phyloP scores from a whole-genome alignment of 2,888 invertebrate species.

The Trichogramma evanescens region DNA sequence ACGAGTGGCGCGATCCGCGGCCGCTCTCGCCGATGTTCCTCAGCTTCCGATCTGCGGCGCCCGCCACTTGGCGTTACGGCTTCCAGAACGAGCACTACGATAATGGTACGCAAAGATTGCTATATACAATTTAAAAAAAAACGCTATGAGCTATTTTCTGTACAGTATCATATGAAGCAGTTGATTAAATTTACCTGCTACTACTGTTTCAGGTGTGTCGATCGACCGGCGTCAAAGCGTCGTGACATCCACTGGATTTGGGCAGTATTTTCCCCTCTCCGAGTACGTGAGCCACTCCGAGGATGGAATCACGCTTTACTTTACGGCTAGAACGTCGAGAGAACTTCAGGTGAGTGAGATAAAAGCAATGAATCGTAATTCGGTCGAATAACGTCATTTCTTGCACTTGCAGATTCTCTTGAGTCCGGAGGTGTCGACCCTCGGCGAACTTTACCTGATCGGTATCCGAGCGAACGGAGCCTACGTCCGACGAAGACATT shows the following conservation, averaged over 20 bases:
- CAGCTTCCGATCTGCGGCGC: slow-evolving; percentile 21
- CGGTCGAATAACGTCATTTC: background rate
- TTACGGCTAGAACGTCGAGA: slow-evolving; percentile 14
- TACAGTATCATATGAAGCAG: too few relatives aligned
- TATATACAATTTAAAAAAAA: background rate
- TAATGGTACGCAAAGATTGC: slow-evolving; percentile 5
- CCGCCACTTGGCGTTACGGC: slow-evolving; percentile 19
- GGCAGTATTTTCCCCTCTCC: slow-evolving; percentile 20
- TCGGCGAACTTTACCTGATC: slow-evolving; percentile 20
- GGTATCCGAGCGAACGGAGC: slow-evolving; percentile 13
- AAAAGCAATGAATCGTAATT: background rate
- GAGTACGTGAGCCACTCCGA: slow-evolving; percentile 20
- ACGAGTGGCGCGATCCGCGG: slow-evolving; percentile 23
- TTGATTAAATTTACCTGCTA: too few relatives aligned
- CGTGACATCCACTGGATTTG: slow-evolving; percentile 20
- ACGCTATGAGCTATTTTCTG: background rate
- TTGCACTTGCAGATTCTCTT: slow-evolving; percentile 13
- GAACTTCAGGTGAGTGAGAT: slow-evolving; percentile 15
- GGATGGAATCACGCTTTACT: slow-evolving; percentile 21
- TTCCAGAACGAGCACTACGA: slow-evolving; percentile 16
- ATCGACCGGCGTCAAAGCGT: slow-evolving; percentile 17
- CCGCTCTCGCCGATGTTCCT: slow-evolving; percentile 21
- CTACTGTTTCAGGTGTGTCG: slow-evolving; percentile 12
- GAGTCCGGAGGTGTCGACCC: slow-evolving; percentile 16
- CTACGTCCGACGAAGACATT: slow-evolving; percentile 13